Evolutionary conservation across 2,888 invertebrate genomes (phyloP), one percentile per base, ranked within the genome.

Genomic region (Lasiommata megera): DNA sequence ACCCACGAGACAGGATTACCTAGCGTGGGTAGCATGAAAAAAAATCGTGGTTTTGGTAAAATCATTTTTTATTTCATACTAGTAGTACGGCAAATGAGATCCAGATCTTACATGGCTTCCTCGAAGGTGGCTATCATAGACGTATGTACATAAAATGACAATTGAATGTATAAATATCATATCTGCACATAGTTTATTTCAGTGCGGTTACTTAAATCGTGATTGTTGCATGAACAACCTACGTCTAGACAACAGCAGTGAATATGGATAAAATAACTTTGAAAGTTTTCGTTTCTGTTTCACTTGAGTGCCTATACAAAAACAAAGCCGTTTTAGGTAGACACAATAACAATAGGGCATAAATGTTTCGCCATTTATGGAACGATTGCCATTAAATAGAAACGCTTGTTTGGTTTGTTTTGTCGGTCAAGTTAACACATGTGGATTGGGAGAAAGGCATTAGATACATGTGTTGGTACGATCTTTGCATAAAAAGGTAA

Each of bases 361-460:
- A 67, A 67, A 68, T 61, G 60, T 64, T 58, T 50, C 38, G 44
- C 67, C 60, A 58, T 67, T 70, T 67, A 64, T 67, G 65, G 67
- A 62, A 60, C 64, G 64, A 71, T 71, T 67, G 67, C 66, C 67
- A 65, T 64, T 64, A 68, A 70, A 68, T 71, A 69, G 69, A 70
- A 71, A 72, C 66, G 64, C 48, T 61, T 65, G 60, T 54, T 44
- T 59, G 57, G 63, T 68, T 63, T 63, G 67, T 68, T 72, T 68
- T 73, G 70, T 77, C 73, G 74, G 75, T 74, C 74, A 76, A 70
- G 72, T 70, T 71, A 71, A 68, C 68, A 68, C 66, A 69, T 67
- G 70, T 70, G 68, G 70, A 72, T 76, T 75, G 66, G 68, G 76
- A 77, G 77, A 77, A 79, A 76, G 76, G 74, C 72, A 68, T 65